A percentile compares a stretch with the other conserved stretches of the same genome.
Conservation (phyloP, 2,888 invertebrate species). For the Andricus quercusramuli region DNA sequence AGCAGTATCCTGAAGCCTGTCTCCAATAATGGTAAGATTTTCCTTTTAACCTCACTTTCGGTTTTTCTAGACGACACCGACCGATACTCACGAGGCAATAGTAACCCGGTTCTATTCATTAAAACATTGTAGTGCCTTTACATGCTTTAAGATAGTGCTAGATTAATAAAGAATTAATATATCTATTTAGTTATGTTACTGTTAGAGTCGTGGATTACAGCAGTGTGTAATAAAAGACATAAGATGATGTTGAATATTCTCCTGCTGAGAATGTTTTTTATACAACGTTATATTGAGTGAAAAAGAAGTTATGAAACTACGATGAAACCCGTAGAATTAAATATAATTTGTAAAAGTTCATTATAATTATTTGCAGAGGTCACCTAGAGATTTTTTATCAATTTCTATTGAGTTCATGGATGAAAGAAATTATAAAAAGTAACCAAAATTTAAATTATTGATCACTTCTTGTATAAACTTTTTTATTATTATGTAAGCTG, state of each 20-base stretch:
- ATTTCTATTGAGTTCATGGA: too few relatives aligned
- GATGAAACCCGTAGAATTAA: neutral
- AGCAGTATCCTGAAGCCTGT: constrained; percentile 8
- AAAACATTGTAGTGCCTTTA: neutral
- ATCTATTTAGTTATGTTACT: neutral
- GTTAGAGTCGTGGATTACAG: neutral
- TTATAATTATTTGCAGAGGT: neutral
- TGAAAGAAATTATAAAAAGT: too few relatives aligned
- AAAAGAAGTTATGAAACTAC: neutral
- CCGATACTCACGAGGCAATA: neutral
- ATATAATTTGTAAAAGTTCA: neutral
- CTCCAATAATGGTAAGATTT: constrained; percentile 20
- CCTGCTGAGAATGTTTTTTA: neutral
- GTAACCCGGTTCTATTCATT: neutral
- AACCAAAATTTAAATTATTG: too few relatives aligned
- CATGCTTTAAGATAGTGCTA: neutral
- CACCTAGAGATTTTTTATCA: neutral
- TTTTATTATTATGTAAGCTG: neutral
- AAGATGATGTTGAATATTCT: neutral
- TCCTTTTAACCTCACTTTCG: constrained; percentile 13
- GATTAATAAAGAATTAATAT: neutral
- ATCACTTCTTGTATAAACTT: neutral
- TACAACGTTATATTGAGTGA: neutral
- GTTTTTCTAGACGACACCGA: too few relatives aligned
- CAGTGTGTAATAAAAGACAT: neutral